Percentiles rank a stretch among this genome's conserved stretches.
Evolutionary conservation across 2,888 invertebrate species (phyloP).

Genomic region (Sarcophaga variegata): DNA sequence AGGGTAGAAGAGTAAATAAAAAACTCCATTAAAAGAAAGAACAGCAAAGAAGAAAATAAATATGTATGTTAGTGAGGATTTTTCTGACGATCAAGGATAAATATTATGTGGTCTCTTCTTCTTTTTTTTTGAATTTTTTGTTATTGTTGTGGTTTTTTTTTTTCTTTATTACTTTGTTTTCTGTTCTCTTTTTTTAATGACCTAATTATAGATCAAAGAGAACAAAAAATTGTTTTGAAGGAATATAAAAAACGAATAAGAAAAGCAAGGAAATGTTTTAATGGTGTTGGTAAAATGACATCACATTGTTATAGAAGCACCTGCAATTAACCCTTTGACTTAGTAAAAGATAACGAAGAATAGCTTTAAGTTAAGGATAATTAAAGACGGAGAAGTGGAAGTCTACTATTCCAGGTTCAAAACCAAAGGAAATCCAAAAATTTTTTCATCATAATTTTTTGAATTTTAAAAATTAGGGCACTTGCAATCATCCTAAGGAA

Average conservation of each 20-base stretch:
- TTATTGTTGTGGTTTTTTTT: neutral
- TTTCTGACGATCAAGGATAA: conserved; percentile 64
- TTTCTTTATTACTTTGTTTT: conserved; percentile 1
- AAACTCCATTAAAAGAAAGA: too few relatives aligned
- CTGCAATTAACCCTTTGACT: conserved; percentile 49
- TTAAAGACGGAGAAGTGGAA: too few relatives aligned
- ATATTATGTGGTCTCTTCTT: neutral
- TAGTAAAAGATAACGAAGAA: neutral
- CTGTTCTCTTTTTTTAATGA: conserved; percentile 58
- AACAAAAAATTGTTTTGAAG: neutral
- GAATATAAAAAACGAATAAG: neutral
- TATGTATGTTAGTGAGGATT: conserved; percentile 63
- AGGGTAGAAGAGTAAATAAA: conserved; percentile 29
- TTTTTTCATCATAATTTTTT: too few relatives aligned
- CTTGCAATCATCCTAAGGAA: too few relatives aligned
- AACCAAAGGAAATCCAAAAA: too few relatives aligned
- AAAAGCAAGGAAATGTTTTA: conserved; percentile 19
- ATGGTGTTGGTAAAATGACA: conserved; percentile 28
- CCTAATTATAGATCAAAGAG: conserved; percentile 66
- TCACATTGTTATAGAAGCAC: conserved; percentile 44
- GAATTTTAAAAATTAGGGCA: too few relatives aligned
- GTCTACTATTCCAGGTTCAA: too few relatives aligned
- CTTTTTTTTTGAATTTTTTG: neutral
- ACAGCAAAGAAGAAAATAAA: conserved; percentile 26
- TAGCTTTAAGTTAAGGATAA: too few relatives aligned